phyloP scores from a whole-genome alignment of 2,888 invertebrate species.

The Microctonus aethiopoides region DNA sequence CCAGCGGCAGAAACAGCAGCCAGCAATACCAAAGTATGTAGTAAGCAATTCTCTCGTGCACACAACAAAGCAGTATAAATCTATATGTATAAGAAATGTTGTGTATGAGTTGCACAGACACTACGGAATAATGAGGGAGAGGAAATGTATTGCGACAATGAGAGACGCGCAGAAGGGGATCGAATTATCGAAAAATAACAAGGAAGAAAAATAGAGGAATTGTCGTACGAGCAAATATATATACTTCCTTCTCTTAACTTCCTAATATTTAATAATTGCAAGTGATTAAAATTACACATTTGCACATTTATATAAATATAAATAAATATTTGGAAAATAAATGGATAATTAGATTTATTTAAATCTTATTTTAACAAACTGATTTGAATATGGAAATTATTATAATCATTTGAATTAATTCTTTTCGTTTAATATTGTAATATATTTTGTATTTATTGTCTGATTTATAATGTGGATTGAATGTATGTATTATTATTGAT shows the following conservation, averaged over 20 bases:
- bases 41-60: conserved; percentile 5
- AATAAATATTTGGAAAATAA: too few species aligned
- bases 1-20: conserved; percentile 18
- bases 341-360: too few species aligned
- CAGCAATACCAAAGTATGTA: too few species aligned
- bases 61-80: not conserved
- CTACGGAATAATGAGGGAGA: conserved; percentile 7
- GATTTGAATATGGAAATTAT: too few species aligned
- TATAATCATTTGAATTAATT: too few species aligned
- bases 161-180: conserved; percentile 35
- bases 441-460: too few species aligned
- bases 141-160: conserved; percentile 6
- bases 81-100: not conserved
- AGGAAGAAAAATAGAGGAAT: conserved; percentile 37
- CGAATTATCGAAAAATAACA: too few species aligned
- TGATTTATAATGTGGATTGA: not conserved
- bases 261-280: conserved; percentile 45
- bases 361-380: too few species aligned
- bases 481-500: not conserved
- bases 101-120: not conserved
- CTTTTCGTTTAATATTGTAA: too few species aligned
- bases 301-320: not conserved
- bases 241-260: conserved; percentile 61
- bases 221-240: conserved; percentile 47
- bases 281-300: not conserved